phyloP scores from a whole-genome alignment of 2,888 invertebrate species.

The Pyrrhosoma nymphula region DNA sequence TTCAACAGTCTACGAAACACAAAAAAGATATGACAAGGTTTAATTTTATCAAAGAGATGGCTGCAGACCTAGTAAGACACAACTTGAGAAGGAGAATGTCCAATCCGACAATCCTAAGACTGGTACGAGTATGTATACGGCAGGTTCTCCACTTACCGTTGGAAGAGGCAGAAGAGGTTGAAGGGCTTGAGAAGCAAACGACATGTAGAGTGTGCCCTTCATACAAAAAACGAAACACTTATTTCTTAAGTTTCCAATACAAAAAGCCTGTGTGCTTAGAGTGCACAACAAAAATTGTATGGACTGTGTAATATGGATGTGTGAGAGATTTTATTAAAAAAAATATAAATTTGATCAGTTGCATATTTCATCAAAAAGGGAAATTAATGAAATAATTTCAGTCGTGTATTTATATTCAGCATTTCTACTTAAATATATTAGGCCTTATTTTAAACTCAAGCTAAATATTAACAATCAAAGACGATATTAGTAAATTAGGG shows the following conservation, averaged over 20 bases:
- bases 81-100: not conserved
- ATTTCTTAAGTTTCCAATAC: too few relatives aligned
- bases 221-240: too few relatives aligned
- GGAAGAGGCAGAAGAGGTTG: not conserved
- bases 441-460: not conserved
- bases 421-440: not conserved
- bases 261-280: too few relatives aligned
- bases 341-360: too few relatives aligned
- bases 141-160: not conserved
- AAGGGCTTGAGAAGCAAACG: too few relatives aligned
- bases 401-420: not conserved
- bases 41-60: not conserved
- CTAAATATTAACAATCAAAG: not conserved
- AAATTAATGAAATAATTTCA: not conserved
- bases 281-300: not conserved
- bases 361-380: not conserved
- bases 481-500: not conserved
- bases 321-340: too few relatives aligned
- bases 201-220: too few relatives aligned
- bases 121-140: not conserved
- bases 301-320: too few relatives aligned
- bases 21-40: too few relatives aligned
- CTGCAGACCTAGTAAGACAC: not conserved
- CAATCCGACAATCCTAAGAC: not conserved
- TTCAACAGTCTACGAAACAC: not conserved